A percentile compares a stretch with the other conserved stretches of the same genome.
phyloP scores from a whole-genome alignment of 1,140 invertebrate genomes.

The Coenobita brevimanus region DNA sequence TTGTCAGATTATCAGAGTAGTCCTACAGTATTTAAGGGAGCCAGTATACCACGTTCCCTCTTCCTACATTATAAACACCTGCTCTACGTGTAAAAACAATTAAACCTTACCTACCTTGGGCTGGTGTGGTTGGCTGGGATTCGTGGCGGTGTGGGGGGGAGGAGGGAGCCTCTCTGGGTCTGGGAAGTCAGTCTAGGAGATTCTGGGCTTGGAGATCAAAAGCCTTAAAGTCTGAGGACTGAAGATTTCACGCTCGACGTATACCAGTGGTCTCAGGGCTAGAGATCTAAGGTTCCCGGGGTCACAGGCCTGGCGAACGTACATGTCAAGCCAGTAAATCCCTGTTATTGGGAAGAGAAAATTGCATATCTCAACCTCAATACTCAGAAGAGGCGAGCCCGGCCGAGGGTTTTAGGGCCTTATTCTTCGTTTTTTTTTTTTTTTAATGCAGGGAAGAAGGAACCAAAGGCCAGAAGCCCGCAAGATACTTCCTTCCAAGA shows the following conservation, averaged over 20 bases:
- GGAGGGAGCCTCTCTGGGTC: conserved; percentile 6
- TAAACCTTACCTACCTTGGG: conserved; percentile 16
- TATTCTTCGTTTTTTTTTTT: no score
- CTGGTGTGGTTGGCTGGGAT: neutral
- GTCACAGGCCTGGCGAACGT: conserved; percentile 20
- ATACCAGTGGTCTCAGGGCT: conserved; percentile 25
- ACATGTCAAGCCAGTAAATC: conserved; percentile 36
- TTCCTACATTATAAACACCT: no score
- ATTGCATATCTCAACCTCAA: conserved; percentile 42
- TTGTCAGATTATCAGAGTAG: no score
- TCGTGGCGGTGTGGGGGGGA: neutral
- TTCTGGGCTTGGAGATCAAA: conserved; percentile 40
- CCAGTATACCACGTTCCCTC: no score
- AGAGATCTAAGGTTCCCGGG: conserved; percentile 15
- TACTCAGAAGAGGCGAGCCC: conserved; percentile 21
- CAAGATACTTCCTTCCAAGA: no score
- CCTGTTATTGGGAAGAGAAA: conserved; percentile 40
- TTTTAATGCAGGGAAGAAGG: no score
- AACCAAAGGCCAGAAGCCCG: no score
- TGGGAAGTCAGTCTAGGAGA: conserved; percentile 34
- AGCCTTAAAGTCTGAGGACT: conserved; percentile 41
- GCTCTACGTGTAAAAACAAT: no score
- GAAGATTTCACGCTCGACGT: conserved; percentile 41
- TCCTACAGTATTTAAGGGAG: no score
- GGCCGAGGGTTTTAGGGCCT: neutral